A percentile compares a stretch with the other conserved stretches of the same genome.
phyloP scores from a whole-genome alignment of 2,113 vertebrate genomes.

The Zingel zingel region DNA sequence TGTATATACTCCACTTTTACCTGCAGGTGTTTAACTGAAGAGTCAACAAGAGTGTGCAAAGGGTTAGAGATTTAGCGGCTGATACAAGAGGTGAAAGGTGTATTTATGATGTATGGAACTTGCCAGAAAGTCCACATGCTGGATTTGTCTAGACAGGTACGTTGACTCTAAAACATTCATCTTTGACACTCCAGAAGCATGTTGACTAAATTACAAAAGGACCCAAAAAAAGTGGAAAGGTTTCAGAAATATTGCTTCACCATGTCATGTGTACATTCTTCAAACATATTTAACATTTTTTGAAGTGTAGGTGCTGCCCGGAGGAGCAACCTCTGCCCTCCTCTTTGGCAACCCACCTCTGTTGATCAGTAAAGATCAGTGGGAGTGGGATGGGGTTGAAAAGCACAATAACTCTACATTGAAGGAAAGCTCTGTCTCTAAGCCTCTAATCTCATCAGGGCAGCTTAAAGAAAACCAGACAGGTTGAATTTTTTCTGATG shows the following conservation, averaged over 20 bases:
- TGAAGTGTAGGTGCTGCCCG: neutral
- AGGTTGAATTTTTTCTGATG: slow-evolving; percentile 40
- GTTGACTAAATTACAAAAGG: slow-evolving; percentile 19
- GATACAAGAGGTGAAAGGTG: neutral
- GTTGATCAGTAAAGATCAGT: slow-evolving; percentile 17
- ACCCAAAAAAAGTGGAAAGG: slow-evolving; percentile 7
- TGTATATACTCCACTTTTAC: slow-evolving; percentile 3
- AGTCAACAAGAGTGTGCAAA: neutral
- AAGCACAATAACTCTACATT: slow-evolving; percentile 3
- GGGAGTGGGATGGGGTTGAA: neutral
- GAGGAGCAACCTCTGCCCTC: neutral
- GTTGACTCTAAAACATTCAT: slow-evolving; percentile 1
- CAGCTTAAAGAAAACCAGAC: slow-evolving; percentile 36
- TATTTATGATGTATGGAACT: slow-evolving; percentile 13
- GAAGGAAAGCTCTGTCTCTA: slow-evolving; percentile 18
- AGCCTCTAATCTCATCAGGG: slow-evolving; percentile 56
- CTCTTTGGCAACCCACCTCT: slow-evolving; percentile 15
- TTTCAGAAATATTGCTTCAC: neutral
- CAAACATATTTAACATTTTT: slow-evolving; percentile 23
- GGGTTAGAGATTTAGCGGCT: neutral
- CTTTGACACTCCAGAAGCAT: slow-evolving; percentile 17
- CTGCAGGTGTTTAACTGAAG: neutral
- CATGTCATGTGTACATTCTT: slow-evolving; percentile 1
- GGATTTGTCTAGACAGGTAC: slow-evolving; percentile 55
- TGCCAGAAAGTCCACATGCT: slow-evolving; percentile 13